Evolutionary conservation across 2,113 vertebrate species (phyloP).

Genomic region (Pachycephala philippinensis): DNA sequence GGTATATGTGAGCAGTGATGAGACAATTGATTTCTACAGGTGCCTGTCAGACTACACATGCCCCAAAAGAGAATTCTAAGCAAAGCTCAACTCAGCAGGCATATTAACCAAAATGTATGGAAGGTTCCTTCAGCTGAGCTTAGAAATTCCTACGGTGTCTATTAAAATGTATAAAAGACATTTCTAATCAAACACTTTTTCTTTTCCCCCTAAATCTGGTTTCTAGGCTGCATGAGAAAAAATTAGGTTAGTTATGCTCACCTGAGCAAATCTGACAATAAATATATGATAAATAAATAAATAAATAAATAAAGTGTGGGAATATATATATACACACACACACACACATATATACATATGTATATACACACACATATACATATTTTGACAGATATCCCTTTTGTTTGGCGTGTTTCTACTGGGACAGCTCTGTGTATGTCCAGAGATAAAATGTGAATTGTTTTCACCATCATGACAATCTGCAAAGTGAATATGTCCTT

Average conservation of each 20-base stretch:
- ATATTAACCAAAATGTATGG: background rate
- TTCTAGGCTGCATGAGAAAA: background rate
- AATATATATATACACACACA: fast-evolving
- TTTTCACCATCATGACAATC: background rate
- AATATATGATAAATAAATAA: background rate
- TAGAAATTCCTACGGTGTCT: background rate
- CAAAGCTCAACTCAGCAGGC: background rate
- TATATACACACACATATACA: background rate
- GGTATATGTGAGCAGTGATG: background rate
- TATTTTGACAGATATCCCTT: background rate
- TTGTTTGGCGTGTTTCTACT: background rate
- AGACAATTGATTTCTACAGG: background rate
- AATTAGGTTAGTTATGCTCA: background rate
- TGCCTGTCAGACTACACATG: background rate
- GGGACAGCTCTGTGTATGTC: background rate
- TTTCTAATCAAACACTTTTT: background rate
- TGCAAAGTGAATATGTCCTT: background rate
- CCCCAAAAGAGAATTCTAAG: background rate
- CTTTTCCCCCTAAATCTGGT: background rate
- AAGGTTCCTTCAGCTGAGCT: background rate
- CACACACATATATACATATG: background rate
- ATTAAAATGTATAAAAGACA: background rate
- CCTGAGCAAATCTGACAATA: background rate
- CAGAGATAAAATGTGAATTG: background rate
- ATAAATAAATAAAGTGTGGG: background rate